These are phyloP conservation scores for Coluber constrictor DNA, from an alignment of 2,797 vertebrate species.

Conservation along the genomic window DNA sequence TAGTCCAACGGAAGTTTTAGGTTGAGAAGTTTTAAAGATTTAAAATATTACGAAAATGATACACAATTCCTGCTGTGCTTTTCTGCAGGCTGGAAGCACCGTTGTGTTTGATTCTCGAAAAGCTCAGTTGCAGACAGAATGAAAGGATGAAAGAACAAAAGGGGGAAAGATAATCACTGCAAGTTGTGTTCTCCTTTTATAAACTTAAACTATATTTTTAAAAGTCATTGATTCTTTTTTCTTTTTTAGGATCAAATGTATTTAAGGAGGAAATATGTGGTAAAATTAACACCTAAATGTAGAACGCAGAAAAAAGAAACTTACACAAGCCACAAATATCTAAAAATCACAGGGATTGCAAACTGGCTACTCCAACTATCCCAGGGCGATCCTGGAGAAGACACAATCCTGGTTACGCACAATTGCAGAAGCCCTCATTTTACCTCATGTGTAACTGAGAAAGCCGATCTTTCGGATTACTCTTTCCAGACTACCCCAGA, in stretches of 20 bases:
- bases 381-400: not conserved
- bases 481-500: not conserved
- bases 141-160: not conserved
- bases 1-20: not conserved
- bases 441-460: not conserved
- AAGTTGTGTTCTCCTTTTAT: not conserved
- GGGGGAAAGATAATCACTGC: not conserved
- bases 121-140: not conserved
- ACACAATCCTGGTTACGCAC: not conserved
- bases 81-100: constrained; percentile 27
- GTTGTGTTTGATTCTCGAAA: not conserved
- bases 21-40: constrained; percentile 1
- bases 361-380: not conserved
- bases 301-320: not conserved
- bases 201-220: not conserved
- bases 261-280: not conserved
- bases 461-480: not conserved
- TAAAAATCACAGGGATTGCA: not conserved
- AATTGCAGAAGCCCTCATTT: not conserved
- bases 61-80: constrained; percentile 8
- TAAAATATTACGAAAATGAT: not conserved
- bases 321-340: not conserved
- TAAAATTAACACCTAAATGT: not conserved
- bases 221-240: not conserved
- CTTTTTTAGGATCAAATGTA: not conserved